Evolutionary conservation across 2,113 vertebrate species (phyloP), one percentile per base, ranked within the genome.

Genomic region (Pachycephala philippinensis): DNA sequence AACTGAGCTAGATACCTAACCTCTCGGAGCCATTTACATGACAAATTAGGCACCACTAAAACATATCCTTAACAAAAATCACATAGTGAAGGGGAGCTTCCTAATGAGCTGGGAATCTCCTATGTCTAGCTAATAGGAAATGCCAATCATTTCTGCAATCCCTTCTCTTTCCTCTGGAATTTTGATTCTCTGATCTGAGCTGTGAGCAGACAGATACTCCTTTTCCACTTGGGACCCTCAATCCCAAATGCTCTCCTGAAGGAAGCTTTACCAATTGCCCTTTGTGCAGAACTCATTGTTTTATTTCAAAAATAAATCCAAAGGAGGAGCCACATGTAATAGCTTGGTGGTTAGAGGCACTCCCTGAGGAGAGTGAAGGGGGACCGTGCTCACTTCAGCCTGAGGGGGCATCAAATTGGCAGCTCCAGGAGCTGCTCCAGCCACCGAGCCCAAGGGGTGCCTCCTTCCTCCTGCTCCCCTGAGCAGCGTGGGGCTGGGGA

Each of bases 371-470:
- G 20, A 17, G 2, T 23, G 72, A 70, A 39, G 72, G 26, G 76
- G 40, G 30, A 93, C 60, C 20, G 5, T 64, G 80, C 15, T 72
- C 64, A 70, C 19, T 64, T 64, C 94, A 87, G 95, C 95, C 95
- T 93, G 94, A 95, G 94, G 86, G 80, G 89, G 9, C 86, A 95
- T 92, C 80, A 95, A 95, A 96, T 96, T 95, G 89, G 76, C 83
- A 93, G 52, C 80, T 95, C 47, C 86, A 95, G 52, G 64, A 95
- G 89, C 35, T 63, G 39, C 42, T 89, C 13, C 76, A 90, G 72
- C 52, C 86, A 16, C 39, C 0, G 0, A 86, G 52, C 40, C 47
- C 5, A 0, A 45, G 85, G 21, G 31, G 35, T 37, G 30, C 17
- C 39, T 47, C 7, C 72, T 89, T 90, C 71, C 72, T 74, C 23